These are phyloP conservation scores for Nothocercus julius DNA, from an alignment of 2,113 vertebrate genomes.

Conservation along the genomic window DNA sequence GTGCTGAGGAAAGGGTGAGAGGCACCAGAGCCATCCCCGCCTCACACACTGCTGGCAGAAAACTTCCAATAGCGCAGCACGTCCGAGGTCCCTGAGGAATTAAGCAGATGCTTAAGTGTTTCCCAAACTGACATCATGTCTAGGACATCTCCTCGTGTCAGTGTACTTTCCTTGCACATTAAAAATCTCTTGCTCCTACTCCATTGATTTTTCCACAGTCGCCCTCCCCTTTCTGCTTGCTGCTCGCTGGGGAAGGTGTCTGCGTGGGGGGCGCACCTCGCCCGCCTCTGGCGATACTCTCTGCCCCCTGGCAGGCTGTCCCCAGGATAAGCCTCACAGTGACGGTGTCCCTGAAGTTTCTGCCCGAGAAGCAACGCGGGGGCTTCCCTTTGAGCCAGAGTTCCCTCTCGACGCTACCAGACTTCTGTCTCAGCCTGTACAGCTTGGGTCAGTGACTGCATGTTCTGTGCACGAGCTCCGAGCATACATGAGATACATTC, in stretches of 20 bases:
- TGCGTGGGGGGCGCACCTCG: background rate
- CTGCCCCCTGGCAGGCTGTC: background rate
- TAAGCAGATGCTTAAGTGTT: background rate
- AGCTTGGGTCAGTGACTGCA: background rate
- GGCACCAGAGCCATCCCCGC: background rate
- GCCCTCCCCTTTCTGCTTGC: background rate
- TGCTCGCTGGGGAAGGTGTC: background rate
- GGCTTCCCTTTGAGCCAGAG: background rate
- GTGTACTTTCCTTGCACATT: background rate
- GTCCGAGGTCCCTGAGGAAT: background rate
- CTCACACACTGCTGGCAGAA: background rate
- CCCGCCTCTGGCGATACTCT: background rate
- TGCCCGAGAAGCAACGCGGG: too few relatives aligned
- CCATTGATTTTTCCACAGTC: background rate
- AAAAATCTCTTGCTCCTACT: background rate
- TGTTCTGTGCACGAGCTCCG: background rate
- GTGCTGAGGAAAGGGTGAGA: background rate
- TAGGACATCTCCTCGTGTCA: background rate
- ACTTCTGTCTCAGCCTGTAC: background rate
- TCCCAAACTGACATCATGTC: background rate
- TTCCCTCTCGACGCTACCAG: background rate
- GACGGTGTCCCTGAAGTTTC: background rate
- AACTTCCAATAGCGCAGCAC: background rate
- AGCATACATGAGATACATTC: background rate
- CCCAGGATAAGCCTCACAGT: background rate